Percentiles rank a stretch among this genome's conserved stretches.
Conservation (phyloP, 2,797 vertebrate species). For the Pipistrellus pipistrellus region DNA sequence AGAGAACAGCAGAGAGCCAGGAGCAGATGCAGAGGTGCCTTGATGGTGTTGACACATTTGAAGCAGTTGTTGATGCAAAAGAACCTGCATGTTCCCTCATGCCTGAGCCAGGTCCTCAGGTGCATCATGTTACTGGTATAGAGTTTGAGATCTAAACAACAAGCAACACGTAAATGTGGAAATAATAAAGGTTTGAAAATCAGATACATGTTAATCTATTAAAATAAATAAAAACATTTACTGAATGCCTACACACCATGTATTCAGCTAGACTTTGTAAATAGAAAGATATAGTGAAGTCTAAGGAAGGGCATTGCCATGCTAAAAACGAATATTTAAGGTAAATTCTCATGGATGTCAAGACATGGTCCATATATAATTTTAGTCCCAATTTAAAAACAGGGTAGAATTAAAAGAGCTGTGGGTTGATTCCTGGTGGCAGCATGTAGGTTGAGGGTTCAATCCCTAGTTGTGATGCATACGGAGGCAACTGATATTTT, state of each 20-base stretch:
- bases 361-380: neutral
- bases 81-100: neutral
- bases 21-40: neutral
- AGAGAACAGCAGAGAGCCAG: conserved; percentile 54
- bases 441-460: no score
- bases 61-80: neutral
- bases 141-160: neutral
- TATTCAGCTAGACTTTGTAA: neutral
- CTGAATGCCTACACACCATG: neutral
- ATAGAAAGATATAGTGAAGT: neutral
- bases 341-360: neutral
- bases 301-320: neutral
- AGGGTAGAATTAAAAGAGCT: neutral
- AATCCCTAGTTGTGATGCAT: no score
- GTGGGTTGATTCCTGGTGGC: no score
- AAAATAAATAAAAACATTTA: neutral
- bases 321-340: neutral
- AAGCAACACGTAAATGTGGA: neutral
- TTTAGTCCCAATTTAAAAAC: neutral
- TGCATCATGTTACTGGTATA: neutral
- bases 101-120: neutral
- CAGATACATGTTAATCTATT: neutral
- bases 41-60: neutral
- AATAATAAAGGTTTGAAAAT: neutral
- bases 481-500: no score